Evolutionary conservation across 2,113 vertebrate genomes (phyloP).

Genomic region (Tupaia chinensis): DNA sequence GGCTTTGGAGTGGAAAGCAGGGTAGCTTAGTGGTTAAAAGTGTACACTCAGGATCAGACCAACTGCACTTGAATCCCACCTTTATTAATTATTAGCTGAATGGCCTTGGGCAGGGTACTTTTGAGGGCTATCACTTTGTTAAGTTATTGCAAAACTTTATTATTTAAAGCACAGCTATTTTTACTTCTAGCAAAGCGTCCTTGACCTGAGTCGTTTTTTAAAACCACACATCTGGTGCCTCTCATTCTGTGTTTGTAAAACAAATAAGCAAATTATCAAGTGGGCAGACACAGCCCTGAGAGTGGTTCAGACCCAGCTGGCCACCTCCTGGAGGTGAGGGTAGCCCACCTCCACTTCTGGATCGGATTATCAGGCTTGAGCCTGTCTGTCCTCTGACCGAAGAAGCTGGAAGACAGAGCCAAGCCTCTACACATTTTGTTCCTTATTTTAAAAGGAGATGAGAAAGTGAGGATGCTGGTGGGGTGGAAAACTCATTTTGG

Average conservation of each 20-base stretch:
- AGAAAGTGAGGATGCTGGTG: background rate
- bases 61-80: background rate
- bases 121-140: background rate
- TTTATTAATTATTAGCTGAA: background rate
- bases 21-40: background rate
- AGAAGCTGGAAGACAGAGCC: background rate
- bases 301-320: background rate
- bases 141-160: background rate
- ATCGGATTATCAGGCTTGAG: background rate
- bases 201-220: conserved; percentile 23
- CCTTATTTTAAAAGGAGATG: background rate
- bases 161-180: background rate
- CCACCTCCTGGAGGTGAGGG: background rate
- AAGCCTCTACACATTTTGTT: background rate
- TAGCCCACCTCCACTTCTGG: accelerated
- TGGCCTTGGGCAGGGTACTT: background rate
- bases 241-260: conserved; percentile 29
- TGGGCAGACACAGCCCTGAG: background rate
- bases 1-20: background rate
- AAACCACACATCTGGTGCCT: background rate
- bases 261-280: background rate
- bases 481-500: background rate
- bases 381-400: background rate
- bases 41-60: background rate
- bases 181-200: background rate